Base-by-base conservation (phyloP, 2,113 vertebrate genomes). In the Elaphurus davidianus region DNA sequence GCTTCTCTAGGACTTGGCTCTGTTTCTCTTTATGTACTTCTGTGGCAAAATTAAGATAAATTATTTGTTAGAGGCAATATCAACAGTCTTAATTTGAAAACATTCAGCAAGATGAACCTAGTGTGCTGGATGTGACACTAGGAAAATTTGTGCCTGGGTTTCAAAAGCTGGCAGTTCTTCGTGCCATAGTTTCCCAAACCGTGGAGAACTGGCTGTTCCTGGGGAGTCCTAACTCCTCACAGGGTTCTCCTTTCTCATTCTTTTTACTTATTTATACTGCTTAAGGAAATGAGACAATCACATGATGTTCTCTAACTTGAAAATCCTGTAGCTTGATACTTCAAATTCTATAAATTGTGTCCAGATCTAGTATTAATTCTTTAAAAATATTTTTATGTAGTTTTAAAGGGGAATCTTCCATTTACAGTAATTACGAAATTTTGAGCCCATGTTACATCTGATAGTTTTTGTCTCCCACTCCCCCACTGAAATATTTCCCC, bases 301-400 rank as follows among this genome's bases (percentile, higher is more conserved):
- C 1, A 4, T 64, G n/a, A 74, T 21, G 2, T 57, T 14, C 11
- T 94, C 43, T 30, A 91, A 74, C 10, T 62, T 94, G 40, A 96
- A 96, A 76, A 27, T 43, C 45, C 28, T 86, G 89, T 94, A 74
- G 45, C 17, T 40, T 45, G 43, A 67, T 81, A 27, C 60, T 86
- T 96, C 45, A 94, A 89, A 45, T 89, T 96, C 67, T 94, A n/a
- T 74, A 74, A 85, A 64, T 94, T 89, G n/a, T 81, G 60, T 89
- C 11, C 14, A 86, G 52, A 89, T 45, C 78, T 62, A 60, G 43
- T 88, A 59, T 54, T 54, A 5, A n/a, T 54, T 82, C 19, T 82
- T n/a, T 82, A 33, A 50, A 10, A 74, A 81, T 94, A 23, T 82
- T 82, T 52, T 33, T 52, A 52, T 82, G n/a, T 52, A n/a, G 19